Base-by-base conservation (phyloP, 1,140 invertebrate genomes). In the Zaprionus camerounensis region DNA sequence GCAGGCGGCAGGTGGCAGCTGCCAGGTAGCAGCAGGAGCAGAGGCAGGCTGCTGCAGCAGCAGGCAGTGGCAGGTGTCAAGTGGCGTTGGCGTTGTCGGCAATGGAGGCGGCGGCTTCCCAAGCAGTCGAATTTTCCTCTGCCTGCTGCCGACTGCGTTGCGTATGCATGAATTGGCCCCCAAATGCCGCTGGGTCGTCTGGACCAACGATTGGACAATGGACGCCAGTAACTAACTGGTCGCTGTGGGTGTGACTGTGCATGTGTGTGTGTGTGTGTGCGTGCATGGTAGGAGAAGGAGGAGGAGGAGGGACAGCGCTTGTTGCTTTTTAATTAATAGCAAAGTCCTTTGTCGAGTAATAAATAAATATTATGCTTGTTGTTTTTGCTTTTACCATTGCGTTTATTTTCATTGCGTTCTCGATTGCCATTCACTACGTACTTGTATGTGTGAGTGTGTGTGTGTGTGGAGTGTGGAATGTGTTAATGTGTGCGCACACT, bases 301-400 rank as follows among this genome's bases (percentile, higher is more conserved):
- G 2, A 34, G 31, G 31, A 34, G 31, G 31, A 31, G 58, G 15
- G 31, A 55, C 26, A 71, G 67, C 38, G 78, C 91, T 92, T 92
- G 91, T 92, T 92, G 91, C 91, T 92, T 92, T 92, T 92, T 92
- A 92, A 92, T 92, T 92, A 92, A 92, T 92, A 92, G 91, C 91
- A 92, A 91, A 91, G 91, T 92, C 91, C 91, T 92, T 92, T 92
- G 91, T 92, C 88, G 84, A 92, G 91, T 92, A 91, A 92, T 92
- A 92, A 92, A 92, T 92, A 92, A 92, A 92, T 92, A 91, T 92
- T 92, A 92, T 92, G 86, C 69, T 88, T 92, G 80, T 83, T 92
- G 83, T 69, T 85, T 92, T 82, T 83, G 79, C 76, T 76, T 80
- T 70, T 34, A 81, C 73, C 73, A 26, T 81, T 82, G 78, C 85